Conservation (phyloP, 2,888 invertebrate species). For the Coelinius sp. region DNA sequence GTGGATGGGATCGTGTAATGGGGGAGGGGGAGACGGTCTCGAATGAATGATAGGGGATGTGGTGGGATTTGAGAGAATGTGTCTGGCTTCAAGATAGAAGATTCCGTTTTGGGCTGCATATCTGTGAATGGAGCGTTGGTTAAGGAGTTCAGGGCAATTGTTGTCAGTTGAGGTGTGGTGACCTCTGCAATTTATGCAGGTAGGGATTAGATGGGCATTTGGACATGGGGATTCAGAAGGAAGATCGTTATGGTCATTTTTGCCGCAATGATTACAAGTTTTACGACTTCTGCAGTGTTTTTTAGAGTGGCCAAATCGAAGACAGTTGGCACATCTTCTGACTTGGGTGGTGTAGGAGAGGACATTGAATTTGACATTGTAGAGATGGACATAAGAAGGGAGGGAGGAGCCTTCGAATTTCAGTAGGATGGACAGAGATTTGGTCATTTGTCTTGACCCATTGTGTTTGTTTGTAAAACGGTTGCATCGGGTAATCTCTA, state of each 20-base stretch:
- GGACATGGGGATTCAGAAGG: background rate
- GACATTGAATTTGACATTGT: background rate
- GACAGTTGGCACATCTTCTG: background rate
- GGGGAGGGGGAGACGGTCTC: background rate
- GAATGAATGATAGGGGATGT: background rate
- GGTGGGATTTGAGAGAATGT: background rate
- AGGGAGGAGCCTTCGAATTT: background rate
- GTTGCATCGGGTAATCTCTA: background rate
- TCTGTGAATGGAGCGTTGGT: background rate
- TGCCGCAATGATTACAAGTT: background rate
- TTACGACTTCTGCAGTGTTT: background rate
- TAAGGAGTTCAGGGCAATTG: background rate
- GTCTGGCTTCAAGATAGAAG: background rate
- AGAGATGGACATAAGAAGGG: background rate
- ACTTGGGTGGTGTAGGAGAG: background rate
- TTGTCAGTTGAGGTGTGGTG: background rate
- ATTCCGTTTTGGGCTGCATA: background rate
- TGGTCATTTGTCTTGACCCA: background rate
- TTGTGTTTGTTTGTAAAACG: background rate
- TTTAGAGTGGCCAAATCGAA: background rate
- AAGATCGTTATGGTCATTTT: background rate
- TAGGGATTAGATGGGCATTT: background rate
- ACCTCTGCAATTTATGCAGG: background rate
- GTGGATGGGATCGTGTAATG: background rate
- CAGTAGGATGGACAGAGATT: background rate